Base-by-base conservation (phyloP, 2,797 vertebrate genomes). In the Crenuchus spilurus region DNA sequence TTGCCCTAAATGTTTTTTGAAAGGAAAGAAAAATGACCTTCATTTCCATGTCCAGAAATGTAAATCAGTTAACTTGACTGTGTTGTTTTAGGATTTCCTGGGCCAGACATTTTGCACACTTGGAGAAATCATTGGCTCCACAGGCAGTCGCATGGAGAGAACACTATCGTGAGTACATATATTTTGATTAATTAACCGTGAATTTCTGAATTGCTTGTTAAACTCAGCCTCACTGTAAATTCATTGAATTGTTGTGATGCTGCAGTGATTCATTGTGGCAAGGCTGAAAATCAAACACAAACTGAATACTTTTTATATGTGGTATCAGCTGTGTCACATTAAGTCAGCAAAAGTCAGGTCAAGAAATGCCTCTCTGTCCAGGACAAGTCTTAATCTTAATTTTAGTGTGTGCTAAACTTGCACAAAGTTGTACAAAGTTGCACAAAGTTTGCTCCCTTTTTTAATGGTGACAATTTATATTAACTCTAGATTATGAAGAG, bases 61-160 rank as follows among this genome's bases (percentile, higher is more conserved):
- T 18, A 46, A 14, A 46, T 4, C 4, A 33, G 10, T 51, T 62
- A 48, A 61, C 24, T 2, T 35, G n/a, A 68, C 8, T n/a, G 26
- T 76, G 14, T 49, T 48, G 4, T 37, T 49, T 18, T 71, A 76
- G 75, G 75, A 96, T 86, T 99, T 99, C 86, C 91, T 99, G 77
- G 97, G 97, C 66, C 97, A 99, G 89, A 94, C 94, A 0, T 98
- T 96, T 42, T 95, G 97, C 83, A 96, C 97, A 0, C 92, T 99
- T 24, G 97, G 97, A 71, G 97, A 99, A 86, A 95, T 99, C 84
- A 98, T 99, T 6, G 97, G 97, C 54, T 96, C 96, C 68, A 90
- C 94, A 60, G 95, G 95, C 48, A 94, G 97, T 78, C 94, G 95
- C 0, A 84, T 98, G 84, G 95, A 98, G 85, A 93, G 89, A 87